Conservation (phyloP, 2,888 invertebrate species). For the Parnassius glacialis region DNA sequence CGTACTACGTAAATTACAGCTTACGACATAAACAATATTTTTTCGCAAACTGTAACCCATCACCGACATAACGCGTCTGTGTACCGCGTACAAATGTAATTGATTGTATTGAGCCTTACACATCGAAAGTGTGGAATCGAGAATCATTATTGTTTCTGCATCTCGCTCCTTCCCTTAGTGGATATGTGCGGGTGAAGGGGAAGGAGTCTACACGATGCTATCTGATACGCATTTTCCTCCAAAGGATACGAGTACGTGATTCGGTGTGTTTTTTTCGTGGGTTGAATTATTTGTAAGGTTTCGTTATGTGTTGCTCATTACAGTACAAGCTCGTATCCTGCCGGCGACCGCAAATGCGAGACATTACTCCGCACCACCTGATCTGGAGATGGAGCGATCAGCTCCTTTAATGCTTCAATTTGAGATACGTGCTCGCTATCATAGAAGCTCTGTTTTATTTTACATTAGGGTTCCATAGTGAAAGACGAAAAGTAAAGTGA, state of each 20-base stretch:
- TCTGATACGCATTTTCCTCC: conserved; percentile 78
- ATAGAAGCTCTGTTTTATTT: conserved; percentile 18
- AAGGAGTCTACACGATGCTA: conserved; percentile 56
- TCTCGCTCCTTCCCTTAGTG: conserved; percentile 46
- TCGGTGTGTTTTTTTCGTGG: conserved; percentile 77
- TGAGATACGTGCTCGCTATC: conserved; percentile 56
- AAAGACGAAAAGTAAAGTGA: not conserved
- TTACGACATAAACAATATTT: conserved; percentile 57
- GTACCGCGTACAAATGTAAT: conserved; percentile 74
- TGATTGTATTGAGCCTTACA: conserved; percentile 75
- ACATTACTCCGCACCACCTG: conserved; percentile 71
- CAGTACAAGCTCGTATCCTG: conserved; percentile 77
- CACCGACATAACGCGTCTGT: conserved; percentile 70
- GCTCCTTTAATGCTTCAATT: conserved; percentile 57
- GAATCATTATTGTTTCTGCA: conserved; percentile 56
- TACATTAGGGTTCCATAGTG: conserved; percentile 12
- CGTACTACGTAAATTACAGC: conserved; percentile 46
- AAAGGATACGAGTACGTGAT: conserved; percentile 78
- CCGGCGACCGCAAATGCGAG: conserved; percentile 76
- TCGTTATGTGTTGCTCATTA: conserved; percentile 80
- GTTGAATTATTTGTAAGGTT: conserved; percentile 80
- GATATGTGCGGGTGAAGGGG: conserved; percentile 46
- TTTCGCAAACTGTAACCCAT: conserved; percentile 51
- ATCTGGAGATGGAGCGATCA: conserved; percentile 48
- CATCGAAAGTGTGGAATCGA: conserved; percentile 66